A percentile compares a stretch with the other conserved stretches of the same genome.
phyloP scores from a whole-genome alignment of 2,113 vertebrate genomes.

The Tragelaphus strepsiceros region DNA sequence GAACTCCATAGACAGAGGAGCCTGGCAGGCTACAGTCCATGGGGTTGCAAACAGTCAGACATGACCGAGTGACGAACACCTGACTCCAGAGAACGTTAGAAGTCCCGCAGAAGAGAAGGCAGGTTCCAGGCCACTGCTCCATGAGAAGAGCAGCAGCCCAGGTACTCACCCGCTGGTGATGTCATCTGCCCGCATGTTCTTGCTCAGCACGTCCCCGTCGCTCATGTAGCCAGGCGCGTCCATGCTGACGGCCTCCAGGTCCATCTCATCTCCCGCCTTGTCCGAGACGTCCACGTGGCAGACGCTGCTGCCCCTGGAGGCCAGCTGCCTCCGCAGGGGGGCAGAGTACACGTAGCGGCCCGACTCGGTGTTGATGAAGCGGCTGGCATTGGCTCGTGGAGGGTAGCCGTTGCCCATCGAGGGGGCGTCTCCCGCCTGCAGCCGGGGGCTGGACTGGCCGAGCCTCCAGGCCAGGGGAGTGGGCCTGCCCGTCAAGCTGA shows the following conservation, averaged over 20 bases:
- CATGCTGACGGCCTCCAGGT: slow-evolving; percentile 86
- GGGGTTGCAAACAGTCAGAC: not conserved
- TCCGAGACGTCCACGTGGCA: slow-evolving; percentile 87
- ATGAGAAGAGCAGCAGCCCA: not conserved
- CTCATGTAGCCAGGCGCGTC: slow-evolving; percentile 97
- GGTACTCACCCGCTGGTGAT: slow-evolving; percentile 92
- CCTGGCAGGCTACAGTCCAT: not conserved
- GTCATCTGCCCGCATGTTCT: slow-evolving; percentile 92
- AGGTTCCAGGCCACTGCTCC: accelerated
- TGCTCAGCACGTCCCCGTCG: slow-evolving; percentile 94
- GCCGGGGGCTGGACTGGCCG: slow-evolving; percentile 94
- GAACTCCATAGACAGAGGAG: not conserved
- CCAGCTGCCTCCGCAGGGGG: slow-evolving; percentile 89
- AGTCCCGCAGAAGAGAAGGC: not conserved
- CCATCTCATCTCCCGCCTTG: slow-evolving; percentile 84
- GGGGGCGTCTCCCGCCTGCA: slow-evolving; percentile 96
- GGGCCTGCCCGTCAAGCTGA: slow-evolving; percentile 87
- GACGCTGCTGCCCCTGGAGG: slow-evolving; percentile 82
- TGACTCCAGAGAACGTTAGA: not conserved
- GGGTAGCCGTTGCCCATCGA: slow-evolving; percentile 91
- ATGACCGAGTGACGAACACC: accelerated
- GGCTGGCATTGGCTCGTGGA: slow-evolving; percentile 83
- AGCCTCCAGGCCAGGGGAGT: slow-evolving; percentile 93
- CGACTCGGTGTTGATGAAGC: slow-evolving; percentile 77
- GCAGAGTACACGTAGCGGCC: slow-evolving; percentile 89